Base-by-base conservation (phyloP, 2,797 vertebrate species). In the Esox masquinongy region DNA sequence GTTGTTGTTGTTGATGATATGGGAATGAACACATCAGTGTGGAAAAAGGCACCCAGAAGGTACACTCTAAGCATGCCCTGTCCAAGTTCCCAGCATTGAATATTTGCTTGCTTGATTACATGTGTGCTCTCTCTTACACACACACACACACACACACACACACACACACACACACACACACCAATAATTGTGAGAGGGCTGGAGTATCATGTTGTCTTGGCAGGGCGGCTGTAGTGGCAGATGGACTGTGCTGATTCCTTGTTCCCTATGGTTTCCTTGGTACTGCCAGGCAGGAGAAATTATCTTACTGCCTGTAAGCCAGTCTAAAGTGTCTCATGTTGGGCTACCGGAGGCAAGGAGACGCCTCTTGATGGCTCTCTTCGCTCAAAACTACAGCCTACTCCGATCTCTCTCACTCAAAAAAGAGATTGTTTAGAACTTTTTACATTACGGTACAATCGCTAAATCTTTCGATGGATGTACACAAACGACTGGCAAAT, bases 81-180 rank as follows among this genome's bases (percentile, higher is more conserved):
- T 11, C 43, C 5, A 15, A 14, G 68, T 19, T 77, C 49, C 74
- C 75, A 69, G 71, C 74, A 66, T 74, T 64, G 51, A 47, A 76
- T 66, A 69, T 15, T 29, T 49, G n/a, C n/a, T 14, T 14, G 17
- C n/a, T 14, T 14, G 17, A 49, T 31, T 73, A 36, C 51, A n/a
- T 66, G 17, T 63, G 22, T 64, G 22, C 36, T 39, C 36, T 11
- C 49, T 47, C 34, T 15, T 12, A 61, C 61, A 12, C 24, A 26
- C 61, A 63, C 9, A 66, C 29, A 66, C 15, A 19, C 63, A 9
- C 26, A 29, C 63, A 6, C 63, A 31, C 63, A 17, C 31, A 29
- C 64, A 67, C 17, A 67, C 15, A 9, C 26, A 29, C 63, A 6
- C 63, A 31, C 63, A 17, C 31, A 29, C 64, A 67, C 17, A 67